These are phyloP conservation scores for Emys orbicularis DNA, from an alignment of 2,797 vertebrate genomes.

Conservation along the genomic window DNA sequence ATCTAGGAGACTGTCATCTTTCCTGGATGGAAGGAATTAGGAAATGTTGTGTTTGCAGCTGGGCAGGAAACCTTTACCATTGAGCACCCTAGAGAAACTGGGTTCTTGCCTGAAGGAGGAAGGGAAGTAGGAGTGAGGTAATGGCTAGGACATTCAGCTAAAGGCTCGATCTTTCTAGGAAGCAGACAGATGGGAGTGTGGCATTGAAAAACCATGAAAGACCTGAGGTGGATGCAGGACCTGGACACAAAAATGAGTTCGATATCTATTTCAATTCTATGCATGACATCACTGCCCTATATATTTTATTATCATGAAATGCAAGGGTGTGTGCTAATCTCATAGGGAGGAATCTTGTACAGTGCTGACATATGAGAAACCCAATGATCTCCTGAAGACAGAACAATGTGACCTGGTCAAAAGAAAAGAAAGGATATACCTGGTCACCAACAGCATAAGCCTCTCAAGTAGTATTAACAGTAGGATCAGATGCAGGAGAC, in stretches of 20 bases:
- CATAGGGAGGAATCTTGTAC: background rate
- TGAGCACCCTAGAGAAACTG: background rate
- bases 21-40: conserved; percentile 29
- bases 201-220: background rate
- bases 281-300: accelerated
- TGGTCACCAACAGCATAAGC: background rate
- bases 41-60: background rate
- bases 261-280: background rate
- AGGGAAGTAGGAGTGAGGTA: background rate
- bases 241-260: too few species aligned
- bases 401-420: background rate
- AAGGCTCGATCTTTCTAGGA: background rate
- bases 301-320: accelerated
- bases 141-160: background rate
- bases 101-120: background rate
- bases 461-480: background rate
- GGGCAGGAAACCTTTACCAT: background rate
- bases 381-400: background rate
- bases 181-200: background rate
- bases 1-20: background rate
- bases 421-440: background rate
- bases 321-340: background rate
- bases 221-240: background rate
- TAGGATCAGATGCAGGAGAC: conserved; percentile 11
- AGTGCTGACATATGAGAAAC: background rate